Conservation (phyloP, 2,797 vertebrate species). For the Eurystomus glaucurus region DNA sequence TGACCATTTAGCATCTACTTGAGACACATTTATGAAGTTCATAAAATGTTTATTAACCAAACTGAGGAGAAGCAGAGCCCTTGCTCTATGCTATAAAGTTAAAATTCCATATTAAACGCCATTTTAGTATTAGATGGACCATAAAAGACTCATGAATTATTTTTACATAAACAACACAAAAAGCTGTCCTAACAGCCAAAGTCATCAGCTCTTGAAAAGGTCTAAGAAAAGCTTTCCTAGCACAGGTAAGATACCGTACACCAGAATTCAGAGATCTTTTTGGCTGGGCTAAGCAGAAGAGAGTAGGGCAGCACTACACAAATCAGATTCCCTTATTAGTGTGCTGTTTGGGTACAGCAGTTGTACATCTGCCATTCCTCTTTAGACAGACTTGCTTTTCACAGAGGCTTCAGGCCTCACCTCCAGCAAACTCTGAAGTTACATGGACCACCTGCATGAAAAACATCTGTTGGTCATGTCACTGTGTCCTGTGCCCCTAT, state of each 20-base stretch:
- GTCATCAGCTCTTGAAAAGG: neutral
- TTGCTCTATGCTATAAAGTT: neutral
- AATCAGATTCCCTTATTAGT: rapidly evolving
- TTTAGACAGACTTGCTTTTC: neutral
- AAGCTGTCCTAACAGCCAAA: neutral
- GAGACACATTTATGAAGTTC: conserved; percentile 1
- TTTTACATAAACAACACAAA: neutral
- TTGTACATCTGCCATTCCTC: rapidly evolving
- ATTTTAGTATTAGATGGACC: neutral
- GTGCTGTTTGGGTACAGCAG: neutral
- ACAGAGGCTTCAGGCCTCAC: neutral
- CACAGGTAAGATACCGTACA: neutral
- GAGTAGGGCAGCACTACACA: neutral
- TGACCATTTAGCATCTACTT: conserved; percentile 16
- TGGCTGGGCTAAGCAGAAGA: neutral
- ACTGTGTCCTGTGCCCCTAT: rapidly evolving
- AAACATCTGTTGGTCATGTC: rapidly evolving
- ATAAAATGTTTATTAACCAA: conserved; percentile 49
- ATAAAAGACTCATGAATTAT: neutral
- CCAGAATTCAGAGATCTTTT: neutral
- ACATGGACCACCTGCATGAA: rapidly evolving
- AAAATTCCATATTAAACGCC: neutral
- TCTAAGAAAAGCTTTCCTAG: neutral
- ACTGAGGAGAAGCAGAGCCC: neutral
- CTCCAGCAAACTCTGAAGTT: neutral